phyloP scores from a whole-genome alignment of 2,888 invertebrate species.

The Marronus borbonicus region DNA sequence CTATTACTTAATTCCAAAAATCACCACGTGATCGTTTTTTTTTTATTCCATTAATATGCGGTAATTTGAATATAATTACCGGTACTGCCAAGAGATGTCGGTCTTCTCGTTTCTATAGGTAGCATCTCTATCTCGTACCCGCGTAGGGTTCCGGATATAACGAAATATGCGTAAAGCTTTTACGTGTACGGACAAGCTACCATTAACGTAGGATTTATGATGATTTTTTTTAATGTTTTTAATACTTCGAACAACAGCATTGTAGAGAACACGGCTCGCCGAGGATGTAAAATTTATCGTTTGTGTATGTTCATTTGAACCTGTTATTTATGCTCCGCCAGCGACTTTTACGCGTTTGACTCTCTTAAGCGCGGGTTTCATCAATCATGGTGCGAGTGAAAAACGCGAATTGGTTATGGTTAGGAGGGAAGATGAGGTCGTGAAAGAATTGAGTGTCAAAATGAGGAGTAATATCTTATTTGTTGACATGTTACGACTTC shows the following conservation, averaged over 20 bases:
- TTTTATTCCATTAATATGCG: slow-evolving; percentile 38
- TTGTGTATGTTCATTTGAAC: slow-evolving; percentile 34
- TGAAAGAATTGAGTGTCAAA: too few species aligned
- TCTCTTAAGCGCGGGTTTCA: slow-evolving; percentile 1
- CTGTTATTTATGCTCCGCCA: slow-evolving; percentile 39
- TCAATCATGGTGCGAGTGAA: not conserved
- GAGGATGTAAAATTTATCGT: slow-evolving; percentile 34
- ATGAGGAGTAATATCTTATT: too few species aligned
- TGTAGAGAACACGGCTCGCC: not conserved
- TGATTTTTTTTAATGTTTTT: slow-evolving; percentile 24
- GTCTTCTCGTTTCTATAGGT: not conserved
- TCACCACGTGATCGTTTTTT: not conserved
- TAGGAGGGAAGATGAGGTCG: not conserved
- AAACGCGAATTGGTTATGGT: not conserved
- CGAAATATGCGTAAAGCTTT: not conserved
- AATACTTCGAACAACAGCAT: not conserved
- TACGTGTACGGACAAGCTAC: not conserved
- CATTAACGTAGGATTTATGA: slow-evolving; percentile 27
- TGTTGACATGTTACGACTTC: too few species aligned
- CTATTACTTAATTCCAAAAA: too few species aligned
- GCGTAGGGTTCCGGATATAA: not conserved
- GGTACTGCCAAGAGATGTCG: slow-evolving; percentile 25
- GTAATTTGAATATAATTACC: slow-evolving; percentile 47
- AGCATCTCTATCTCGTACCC: not conserved
- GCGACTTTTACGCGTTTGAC: slow-evolving; percentile 16